A percentile compares a stretch with the other conserved stretches of the same genome.
phyloP scores from a whole-genome alignment of 1,140 invertebrate species.

The Nomia melanderi region DNA sequence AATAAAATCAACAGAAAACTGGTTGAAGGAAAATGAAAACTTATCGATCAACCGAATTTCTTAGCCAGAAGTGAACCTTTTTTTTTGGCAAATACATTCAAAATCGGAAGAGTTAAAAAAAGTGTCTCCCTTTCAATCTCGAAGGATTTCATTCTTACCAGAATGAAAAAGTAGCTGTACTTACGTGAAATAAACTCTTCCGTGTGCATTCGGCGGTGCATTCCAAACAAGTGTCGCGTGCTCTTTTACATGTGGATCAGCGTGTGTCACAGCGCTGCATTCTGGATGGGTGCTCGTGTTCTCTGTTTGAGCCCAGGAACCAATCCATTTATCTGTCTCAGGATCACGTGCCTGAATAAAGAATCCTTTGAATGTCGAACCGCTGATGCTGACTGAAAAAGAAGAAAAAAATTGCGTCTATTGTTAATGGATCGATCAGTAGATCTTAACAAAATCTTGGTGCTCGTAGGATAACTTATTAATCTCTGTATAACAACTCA shows the following conservation, averaged over 20 bases:
- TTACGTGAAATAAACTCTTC: slow-evolving; percentile 90
- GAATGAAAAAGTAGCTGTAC: slow-evolving; percentile 59
- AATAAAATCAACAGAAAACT: no score
- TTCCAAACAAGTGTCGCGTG: slow-evolving; percentile 88
- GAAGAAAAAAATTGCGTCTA: background rate
- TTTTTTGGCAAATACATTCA: no score
- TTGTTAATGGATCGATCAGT: background rate
- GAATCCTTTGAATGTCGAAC: slow-evolving; percentile 87
- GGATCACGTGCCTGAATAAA: slow-evolving; percentile 90
- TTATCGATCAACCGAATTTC: no score
- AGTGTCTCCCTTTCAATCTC: no score
- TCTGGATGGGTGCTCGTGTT: slow-evolving; percentile 88
- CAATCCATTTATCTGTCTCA: slow-evolving; percentile 86
- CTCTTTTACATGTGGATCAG: slow-evolving; percentile 88
- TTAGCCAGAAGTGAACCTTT: no score
- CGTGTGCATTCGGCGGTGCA: slow-evolving; percentile 84
- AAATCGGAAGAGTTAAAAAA: no score
- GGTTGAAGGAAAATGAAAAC: no score
- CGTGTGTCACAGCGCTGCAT: slow-evolving; percentile 90
- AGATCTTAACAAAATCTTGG: background rate
- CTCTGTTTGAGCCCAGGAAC: slow-evolving; percentile 85
- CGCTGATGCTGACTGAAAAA: slow-evolving; percentile 83
- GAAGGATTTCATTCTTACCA: background rate
- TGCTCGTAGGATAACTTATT: background rate
- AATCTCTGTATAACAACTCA: no score